These are phyloP conservation scores for Odontocerum albicorne DNA, from an alignment of 2,888 invertebrate species.

Conservation along the genomic window DNA sequence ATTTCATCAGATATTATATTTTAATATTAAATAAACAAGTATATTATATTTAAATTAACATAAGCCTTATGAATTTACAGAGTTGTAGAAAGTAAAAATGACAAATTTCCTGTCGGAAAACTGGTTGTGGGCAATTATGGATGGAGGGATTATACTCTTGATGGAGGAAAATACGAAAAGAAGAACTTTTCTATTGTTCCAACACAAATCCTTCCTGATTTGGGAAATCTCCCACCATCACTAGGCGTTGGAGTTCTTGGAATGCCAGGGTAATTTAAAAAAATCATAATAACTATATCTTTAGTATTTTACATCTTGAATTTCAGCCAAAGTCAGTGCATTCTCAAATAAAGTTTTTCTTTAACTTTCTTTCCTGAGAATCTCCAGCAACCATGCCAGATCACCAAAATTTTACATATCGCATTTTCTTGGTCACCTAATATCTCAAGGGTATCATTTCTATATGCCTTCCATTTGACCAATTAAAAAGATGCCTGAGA, in stretches of 20 bases:
- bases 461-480: too few species aligned
- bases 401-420: too few species aligned
- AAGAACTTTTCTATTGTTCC: background rate
- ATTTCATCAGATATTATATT: too few species aligned
- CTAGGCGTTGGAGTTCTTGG: constrained; percentile 67
- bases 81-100: constrained; percentile 67
- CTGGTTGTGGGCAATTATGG: constrained; percentile 66
- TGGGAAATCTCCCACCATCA: constrained; percentile 61
- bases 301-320: too few species aligned
- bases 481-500: too few species aligned
- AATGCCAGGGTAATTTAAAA: constrained; percentile 77
- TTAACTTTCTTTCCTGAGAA: too few species aligned
- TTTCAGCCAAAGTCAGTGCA: too few species aligned
- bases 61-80: constrained; percentile 47
- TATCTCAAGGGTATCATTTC: too few species aligned
- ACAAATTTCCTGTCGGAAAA: constrained; percentile 64
- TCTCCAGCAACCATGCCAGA: too few species aligned
- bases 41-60: background rate
- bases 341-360: too few species aligned
- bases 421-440: too few species aligned
- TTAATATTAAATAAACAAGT: background rate
- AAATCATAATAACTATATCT: too few species aligned
- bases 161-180: constrained; percentile 40
- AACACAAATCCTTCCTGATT: constrained; percentile 57
- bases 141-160: constrained; percentile 61